Conservation (phyloP, 2,113 vertebrate genomes). For the Macrotus californicus region DNA sequence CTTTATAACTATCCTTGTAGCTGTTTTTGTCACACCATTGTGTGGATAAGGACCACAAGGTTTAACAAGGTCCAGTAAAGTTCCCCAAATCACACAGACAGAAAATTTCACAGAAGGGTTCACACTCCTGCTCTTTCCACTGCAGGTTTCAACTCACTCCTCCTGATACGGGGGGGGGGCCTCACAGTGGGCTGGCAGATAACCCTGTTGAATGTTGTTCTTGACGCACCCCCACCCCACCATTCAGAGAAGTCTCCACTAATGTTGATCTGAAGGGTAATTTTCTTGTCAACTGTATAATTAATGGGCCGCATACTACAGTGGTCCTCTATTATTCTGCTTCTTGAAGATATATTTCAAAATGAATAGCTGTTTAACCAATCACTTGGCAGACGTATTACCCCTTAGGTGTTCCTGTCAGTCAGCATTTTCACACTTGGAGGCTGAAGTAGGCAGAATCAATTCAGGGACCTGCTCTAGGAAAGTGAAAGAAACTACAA, state of each 20-base stretch:
- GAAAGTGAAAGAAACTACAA: slow-evolving; percentile 51
- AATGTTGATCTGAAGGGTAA: slow-evolving; percentile 80
- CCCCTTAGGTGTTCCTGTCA: slow-evolving; percentile 79
- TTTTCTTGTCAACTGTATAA: slow-evolving; percentile 83
- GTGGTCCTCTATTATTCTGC: slow-evolving; percentile 79
- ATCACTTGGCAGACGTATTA: slow-evolving; percentile 79
- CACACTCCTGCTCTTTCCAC: not conserved
- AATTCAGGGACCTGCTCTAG: slow-evolving; percentile 74
- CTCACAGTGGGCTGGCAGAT: not conserved
- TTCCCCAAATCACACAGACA: not conserved
- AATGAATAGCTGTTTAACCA: slow-evolving; percentile 82
- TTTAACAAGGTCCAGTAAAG: not conserved
- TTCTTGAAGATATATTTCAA: slow-evolving; percentile 78
- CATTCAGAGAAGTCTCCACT: slow-evolving; percentile 64
- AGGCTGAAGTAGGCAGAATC: slow-evolving; percentile 75
- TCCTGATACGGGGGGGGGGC: slow-evolving; percentile 13
- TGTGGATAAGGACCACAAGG: not conserved
- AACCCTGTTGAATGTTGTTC: slow-evolving; percentile 22
- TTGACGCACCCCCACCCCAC: not conserved
- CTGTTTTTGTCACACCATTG: not conserved
- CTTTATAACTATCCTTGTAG: not conserved
- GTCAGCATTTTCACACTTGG: slow-evolving; percentile 75
- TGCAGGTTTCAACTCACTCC: not conserved
- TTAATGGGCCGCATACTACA: slow-evolving; percentile 78
- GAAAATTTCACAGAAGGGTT: not conserved